Conservation (phyloP, 2,797 vertebrate genomes). For the Miichthys miiuy region DNA sequence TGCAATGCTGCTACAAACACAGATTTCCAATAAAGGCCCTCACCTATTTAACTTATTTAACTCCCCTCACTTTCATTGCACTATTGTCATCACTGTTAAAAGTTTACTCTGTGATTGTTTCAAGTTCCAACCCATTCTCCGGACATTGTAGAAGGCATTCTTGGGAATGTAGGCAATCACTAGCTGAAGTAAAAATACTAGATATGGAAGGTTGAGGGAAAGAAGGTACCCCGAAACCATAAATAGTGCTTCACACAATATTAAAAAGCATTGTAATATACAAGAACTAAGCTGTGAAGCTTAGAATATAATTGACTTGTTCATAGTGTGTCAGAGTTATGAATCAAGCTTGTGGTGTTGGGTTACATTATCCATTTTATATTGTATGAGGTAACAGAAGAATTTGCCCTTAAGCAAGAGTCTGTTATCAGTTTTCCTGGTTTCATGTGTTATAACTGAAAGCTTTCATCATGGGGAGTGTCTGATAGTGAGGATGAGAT, state of each 20-base stretch:
- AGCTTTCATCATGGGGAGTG: constrained; percentile 30
- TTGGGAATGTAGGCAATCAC: constrained; percentile 3
- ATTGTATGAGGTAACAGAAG: neutral
- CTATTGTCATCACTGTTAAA: neutral
- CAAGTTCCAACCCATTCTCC: neutral
- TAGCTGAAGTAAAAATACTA: neutral
- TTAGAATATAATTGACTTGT: neutral
- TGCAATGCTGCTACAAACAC: neutral
- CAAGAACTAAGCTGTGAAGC: neutral
- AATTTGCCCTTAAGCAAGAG: constrained; percentile 29
- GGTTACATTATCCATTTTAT: neutral
- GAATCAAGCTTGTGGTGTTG: neutral
- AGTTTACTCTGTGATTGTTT: neutral
- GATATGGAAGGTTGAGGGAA: neutral
- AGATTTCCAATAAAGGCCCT: neutral
- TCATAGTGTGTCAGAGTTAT: neutral
- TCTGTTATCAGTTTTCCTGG: constrained; percentile 29
- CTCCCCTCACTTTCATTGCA: neutral
- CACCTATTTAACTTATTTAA: neutral
- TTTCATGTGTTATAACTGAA: constrained; percentile 18
- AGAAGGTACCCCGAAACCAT: neutral
- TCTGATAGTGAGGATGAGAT: constrained; percentile 36
- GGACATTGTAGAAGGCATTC: neutral
- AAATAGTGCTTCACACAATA: neutral
- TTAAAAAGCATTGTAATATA: neutral